Conservation (phyloP, 2,113 vertebrate genomes). For the Trachemys scripta region DNA sequence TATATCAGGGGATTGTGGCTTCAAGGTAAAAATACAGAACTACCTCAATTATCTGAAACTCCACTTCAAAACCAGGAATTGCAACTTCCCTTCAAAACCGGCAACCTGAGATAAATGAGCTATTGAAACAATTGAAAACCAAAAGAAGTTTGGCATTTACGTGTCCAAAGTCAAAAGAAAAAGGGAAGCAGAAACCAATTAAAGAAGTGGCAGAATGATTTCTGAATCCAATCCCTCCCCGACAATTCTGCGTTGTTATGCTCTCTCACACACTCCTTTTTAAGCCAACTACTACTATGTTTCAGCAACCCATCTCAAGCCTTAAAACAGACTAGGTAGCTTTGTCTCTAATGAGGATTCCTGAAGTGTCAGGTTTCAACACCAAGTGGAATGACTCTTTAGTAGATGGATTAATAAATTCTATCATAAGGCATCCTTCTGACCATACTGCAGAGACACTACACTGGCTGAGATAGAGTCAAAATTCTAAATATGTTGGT, state of each 20-base stretch:
- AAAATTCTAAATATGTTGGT: fast-evolving
- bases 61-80: fast-evolving
- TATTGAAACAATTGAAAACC: neutral
- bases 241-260: neutral
- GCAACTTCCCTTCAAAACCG: fast-evolving
- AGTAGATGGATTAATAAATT: neutral
- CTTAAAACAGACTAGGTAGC: slow-evolving; percentile 45
- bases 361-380: neutral
- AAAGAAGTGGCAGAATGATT: fast-evolving
- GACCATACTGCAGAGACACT: fast-evolving
- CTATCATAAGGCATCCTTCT: neutral
- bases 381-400: neutral
- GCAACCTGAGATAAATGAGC: fast-evolving
- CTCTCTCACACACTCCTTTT: neutral
- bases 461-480: fast-evolving
- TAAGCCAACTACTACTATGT: neutral
- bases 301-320: slow-evolving; percentile 47
- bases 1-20: neutral
- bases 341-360: slow-evolving; percentile 18
- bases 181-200: fast-evolving
- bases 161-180: neutral
- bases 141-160: neutral
- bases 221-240: fast-evolving
- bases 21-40: neutral
- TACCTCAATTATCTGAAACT: fast-evolving